Conservation (phyloP, 2,113 vertebrate genomes). For the Cebus imitator region DNA sequence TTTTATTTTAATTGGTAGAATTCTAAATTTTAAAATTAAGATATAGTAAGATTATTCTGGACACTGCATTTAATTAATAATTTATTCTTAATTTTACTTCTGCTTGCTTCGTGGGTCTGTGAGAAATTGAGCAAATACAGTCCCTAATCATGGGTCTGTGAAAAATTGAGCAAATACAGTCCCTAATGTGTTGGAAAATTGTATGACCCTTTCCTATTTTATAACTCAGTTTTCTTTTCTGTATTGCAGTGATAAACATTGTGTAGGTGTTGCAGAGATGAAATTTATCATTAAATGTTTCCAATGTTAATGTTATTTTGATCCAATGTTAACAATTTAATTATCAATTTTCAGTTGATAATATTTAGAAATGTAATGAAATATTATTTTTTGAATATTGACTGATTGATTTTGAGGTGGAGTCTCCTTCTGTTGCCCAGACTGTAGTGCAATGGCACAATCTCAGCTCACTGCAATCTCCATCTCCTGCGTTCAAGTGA, state of each 20-base stretch:
- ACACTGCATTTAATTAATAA: not conserved
- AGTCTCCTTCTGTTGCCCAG: too few species aligned
- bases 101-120: not conserved
- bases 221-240: not conserved
- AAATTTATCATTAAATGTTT: not conserved
- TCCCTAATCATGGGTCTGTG: not conserved
- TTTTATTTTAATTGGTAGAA: not conserved
- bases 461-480: too few species aligned
- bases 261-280: not conserved
- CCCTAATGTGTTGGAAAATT: not conserved
- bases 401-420: too few species aligned
- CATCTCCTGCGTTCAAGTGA: too few species aligned
- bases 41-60: not conserved
- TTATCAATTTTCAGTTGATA: not conserved
- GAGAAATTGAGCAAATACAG: not conserved
- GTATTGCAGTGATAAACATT: not conserved
- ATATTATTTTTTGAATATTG: not conserved
- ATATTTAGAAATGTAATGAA: not conserved
- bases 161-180: not conserved
- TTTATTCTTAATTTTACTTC: not conserved
- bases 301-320: not conserved
- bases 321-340: not conserved
- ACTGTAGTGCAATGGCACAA: too few species aligned
- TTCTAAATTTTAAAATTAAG: not conserved
- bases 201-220: not conserved